These are phyloP conservation scores for Drosophila percnosoma DNA, from an alignment of 2,888 invertebrate genomes.

Conservation along the genomic window DNA sequence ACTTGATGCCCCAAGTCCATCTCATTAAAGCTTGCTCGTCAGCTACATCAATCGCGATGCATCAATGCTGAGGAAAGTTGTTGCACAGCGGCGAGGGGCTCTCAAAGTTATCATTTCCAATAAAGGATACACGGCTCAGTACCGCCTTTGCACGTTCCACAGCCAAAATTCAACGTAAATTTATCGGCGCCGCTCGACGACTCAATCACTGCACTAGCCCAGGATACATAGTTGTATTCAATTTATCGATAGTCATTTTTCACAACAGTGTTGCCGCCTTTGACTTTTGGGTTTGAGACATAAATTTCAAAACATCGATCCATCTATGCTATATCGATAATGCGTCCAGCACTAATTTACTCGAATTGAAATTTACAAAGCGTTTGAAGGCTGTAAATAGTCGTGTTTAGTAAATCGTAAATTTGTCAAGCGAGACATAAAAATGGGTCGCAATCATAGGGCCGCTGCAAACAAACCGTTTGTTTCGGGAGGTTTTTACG, in stretches of 20 bases:
- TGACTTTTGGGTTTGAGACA: not conserved
- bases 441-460: slow-evolving; percentile 70
- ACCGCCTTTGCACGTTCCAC: slow-evolving; percentile 36
- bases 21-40: not conserved
- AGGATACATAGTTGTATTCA: not conserved
- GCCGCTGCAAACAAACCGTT: slow-evolving; percentile 47
- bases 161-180: not conserved
- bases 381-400: not conserved
- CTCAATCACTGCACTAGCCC: not conserved
- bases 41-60: slow-evolving; percentile 40
- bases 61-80: slow-evolving; percentile 56
- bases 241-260: not conserved
- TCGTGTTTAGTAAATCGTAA: not conserved
- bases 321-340: not conserved
- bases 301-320: not conserved
- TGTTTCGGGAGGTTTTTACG: slow-evolving; percentile 69
- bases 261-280: no score
- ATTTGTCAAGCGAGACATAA: not conserved
- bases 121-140: slow-evolving; percentile 15
- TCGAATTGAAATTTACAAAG: not conserved
- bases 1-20: slow-evolving; percentile 37
- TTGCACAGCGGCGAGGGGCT: slow-evolving; percentile 64
- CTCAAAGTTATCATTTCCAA: slow-evolving; percentile 34
- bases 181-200: not conserved
- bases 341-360: not conserved